Evolutionary conservation across 2,888 invertebrate genomes (phyloP), one percentile per base, ranked within the genome.

Genomic region (Drosophila paranaensis): DNA sequence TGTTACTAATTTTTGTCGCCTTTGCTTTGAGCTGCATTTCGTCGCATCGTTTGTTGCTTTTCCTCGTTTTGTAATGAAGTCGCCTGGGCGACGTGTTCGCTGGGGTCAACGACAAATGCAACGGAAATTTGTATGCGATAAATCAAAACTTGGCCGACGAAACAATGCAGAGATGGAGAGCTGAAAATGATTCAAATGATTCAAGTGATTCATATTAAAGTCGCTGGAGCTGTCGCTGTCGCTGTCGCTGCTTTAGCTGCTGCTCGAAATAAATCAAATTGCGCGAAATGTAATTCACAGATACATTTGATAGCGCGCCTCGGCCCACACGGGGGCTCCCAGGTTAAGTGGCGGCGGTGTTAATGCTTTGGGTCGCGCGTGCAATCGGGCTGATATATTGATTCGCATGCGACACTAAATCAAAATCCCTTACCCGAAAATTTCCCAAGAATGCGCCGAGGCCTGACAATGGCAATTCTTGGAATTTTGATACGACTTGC

Each of bases 151-250:
- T 71, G 66, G 66, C 60, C 33, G 56, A 14, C 56, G 56, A 84
- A 78, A 84, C 85, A 77, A 83, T 48, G 66, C 67, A 60, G 25
- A 60, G 25, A 45, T 48, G 71, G 62, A 51, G 57, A 74, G 70
- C 62, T 72, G 79, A 77, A 20, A 51, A 37, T 14, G 35, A 37
- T 37, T 74, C 85, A 85, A 89, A 81, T 85, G 89, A 89, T 25
- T 74, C 85, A 89, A 89, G 83, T 85, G 89, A 89, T 84, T 84
- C 84, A 89, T 87, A 83, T 85, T 89, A 79, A 87, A 87, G 79
- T 48, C 30, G 48, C 6, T 25, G 74, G 77, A 69, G 67, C 11
- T 45, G 43, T 5, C 3, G 48, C 30, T 48, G 40, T 40, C n/a
- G n/a, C n/a, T n/a, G 79, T 48, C 30, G 20, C 20, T 40, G 40